These are phyloP conservation scores for Callitettix versicolor DNA, from an alignment of 1,140 invertebrate genomes.

Conservation along the genomic window DNA sequence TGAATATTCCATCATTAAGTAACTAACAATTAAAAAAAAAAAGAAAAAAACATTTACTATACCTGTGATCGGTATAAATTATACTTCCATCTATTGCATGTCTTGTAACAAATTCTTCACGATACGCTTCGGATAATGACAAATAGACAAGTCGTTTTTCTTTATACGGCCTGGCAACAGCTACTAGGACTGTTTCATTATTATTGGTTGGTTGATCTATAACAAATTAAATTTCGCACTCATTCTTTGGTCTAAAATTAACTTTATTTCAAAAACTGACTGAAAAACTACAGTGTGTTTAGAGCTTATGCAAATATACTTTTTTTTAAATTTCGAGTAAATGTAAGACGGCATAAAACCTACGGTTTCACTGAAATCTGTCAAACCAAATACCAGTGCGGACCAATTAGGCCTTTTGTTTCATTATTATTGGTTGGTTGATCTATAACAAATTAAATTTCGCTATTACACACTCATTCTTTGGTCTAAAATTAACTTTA, in stretches of 20 bases:
- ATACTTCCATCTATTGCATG: constrained; percentile 75
- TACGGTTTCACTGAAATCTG: too few relatives aligned
- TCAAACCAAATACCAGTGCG: too few relatives aligned
- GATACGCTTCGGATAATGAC: constrained; percentile 57
- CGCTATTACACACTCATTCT: not conserved
- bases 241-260: not conserved
- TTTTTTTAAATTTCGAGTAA: not conserved
- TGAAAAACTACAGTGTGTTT: not conserved
- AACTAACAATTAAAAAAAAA: too few relatives aligned
- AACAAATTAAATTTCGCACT: not conserved
- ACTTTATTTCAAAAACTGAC: not conserved
- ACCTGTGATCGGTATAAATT: constrained; percentile 67
- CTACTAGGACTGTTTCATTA: constrained; percentile 53
- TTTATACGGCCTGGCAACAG: constrained; percentile 48
- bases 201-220: constrained; percentile 1
- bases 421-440: constrained; percentile 31
- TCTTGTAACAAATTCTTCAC: constrained; percentile 74
- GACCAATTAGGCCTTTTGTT: too few relatives aligned
- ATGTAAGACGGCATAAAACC: too few relatives aligned
- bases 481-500: not conserved
- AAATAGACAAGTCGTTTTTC: constrained; percentile 56
- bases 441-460: constrained; percentile 2
- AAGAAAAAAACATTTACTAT: too few relatives aligned
- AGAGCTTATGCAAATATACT: not conserved
- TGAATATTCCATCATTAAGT: too few relatives aligned